Evolutionary conservation across 2,888 invertebrate genomes (phyloP), one percentile per base, ranked within the genome.

Genomic region (Carabus problematicus): DNA sequence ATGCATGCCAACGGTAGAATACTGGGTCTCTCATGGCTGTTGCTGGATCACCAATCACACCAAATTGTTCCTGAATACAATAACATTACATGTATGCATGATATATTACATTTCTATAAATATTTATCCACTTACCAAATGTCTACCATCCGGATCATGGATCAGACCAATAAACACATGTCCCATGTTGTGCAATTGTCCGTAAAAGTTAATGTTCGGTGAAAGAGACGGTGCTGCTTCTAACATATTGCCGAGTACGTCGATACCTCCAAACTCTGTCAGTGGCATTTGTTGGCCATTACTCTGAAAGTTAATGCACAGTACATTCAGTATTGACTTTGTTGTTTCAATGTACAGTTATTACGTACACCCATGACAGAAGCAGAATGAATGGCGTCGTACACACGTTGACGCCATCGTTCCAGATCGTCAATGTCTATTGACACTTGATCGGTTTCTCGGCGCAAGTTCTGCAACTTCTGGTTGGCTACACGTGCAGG

Each of bases 21-120:
- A 91, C 82, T 0, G 94, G 94, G 81, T 95, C 95, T 1, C 94
- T 85, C 93, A 94, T 94, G 0, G 94, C 92, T 0, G 93, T 93
- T 0, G 92, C 87, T 0, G 91, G 88, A 77, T 94, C 94, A 0
- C 93, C 93, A 87, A 94, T 94, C 39, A 93, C 90, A 43, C 91
- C 89, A 75, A 91, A 91, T 58, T 87, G 87, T 82, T 94, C 94
- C 90, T 93, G 77, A 55, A 74, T 68, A 40, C n/a, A 40, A 12
- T 52, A 18, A 49, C 45, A 39, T 49, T 62, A n/a, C 9, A 6
- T 60, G 16, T n/a, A 29, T 43, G 16, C 12, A 7, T 11, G 3
- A 11, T 7, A 11, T 47, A 47, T 47, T 3, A 29, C n/a, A 11
- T n/a, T 47, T n/a, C n/a, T n/a, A n/a, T n/a, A n/a, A 14, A 47